These are phyloP conservation scores for Hemithea aestivaria DNA, from an alignment of 2,888 invertebrate genomes.

Conservation along the genomic window DNA sequence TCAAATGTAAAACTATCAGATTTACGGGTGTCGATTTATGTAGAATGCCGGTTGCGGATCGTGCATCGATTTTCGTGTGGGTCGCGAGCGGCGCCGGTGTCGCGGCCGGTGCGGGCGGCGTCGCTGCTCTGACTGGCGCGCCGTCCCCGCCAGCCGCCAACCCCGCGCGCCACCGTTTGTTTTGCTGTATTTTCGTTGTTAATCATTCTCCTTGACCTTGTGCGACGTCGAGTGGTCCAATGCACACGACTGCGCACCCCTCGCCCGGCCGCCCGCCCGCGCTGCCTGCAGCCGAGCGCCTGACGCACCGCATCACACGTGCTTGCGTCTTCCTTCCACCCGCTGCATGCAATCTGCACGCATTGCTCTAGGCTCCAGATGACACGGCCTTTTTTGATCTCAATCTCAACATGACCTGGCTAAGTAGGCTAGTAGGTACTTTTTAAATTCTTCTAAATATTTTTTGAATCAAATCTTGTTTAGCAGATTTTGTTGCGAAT, in stretches of 20 bases:
- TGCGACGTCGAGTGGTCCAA: slow-evolving; percentile 78
- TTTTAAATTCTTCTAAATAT: too few relatives aligned
- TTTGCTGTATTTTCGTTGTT: slow-evolving; percentile 80
- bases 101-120: slow-evolving; percentile 70
- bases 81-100: slow-evolving; percentile 65
- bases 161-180: slow-evolving; percentile 72
- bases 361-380: slow-evolving; percentile 23
- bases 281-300: slow-evolving; percentile 37
- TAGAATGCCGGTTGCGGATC: slow-evolving; percentile 67
- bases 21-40: slow-evolving; percentile 57
- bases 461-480: too few relatives aligned
- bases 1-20: slow-evolving; percentile 43
- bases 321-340: slow-evolving; percentile 40
- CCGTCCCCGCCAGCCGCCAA: slow-evolving; percentile 48
- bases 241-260: slow-evolving; percentile 76
- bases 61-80: slow-evolving; percentile 74
- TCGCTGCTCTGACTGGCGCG: slow-evolving; percentile 71
- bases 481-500: too few relatives aligned
- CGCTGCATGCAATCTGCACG: slow-evolving; percentile 33
- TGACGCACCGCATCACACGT: slow-evolving; percentile 66
- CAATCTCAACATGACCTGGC: too few relatives aligned
- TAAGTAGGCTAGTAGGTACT: too few relatives aligned
- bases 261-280: slow-evolving; percentile 59
- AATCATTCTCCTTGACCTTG: slow-evolving; percentile 81
- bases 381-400: slow-evolving; percentile 33